These are phyloP conservation scores for Nymphalis c-album DNA, from an alignment of 2,888 invertebrate genomes.

Conservation along the genomic window DNA sequence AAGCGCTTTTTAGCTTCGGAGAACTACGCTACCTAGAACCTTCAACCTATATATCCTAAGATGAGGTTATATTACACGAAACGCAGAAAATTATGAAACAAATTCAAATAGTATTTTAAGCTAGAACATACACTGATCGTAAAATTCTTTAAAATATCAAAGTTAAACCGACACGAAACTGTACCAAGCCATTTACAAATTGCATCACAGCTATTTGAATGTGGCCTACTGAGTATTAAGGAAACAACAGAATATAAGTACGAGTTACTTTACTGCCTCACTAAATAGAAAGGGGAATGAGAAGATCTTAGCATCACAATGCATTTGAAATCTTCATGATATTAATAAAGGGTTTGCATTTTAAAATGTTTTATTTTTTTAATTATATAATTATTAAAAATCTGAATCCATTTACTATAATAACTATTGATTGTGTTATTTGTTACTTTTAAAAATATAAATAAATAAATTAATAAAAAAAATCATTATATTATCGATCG, in stretches of 20 bases:
- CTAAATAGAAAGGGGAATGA: conserved; percentile 21
- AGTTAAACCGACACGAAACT: conserved; percentile 27
- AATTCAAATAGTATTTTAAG: neutral
- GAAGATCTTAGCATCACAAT: neutral
- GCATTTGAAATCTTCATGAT: neutral
- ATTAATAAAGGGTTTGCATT: too few relatives aligned
- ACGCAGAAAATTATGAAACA: neutral
- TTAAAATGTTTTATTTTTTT: too few relatives aligned
- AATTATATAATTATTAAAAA: too few relatives aligned
- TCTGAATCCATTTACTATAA: too few relatives aligned
- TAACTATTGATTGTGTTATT: too few relatives aligned
- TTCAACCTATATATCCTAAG: too few relatives aligned
- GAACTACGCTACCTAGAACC: too few relatives aligned
- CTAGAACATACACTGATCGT: neutral
- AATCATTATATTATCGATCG: too few relatives aligned
- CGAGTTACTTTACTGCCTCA: conserved; percentile 1
- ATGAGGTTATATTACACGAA: too few relatives aligned
- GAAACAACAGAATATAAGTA: conserved; percentile 24
- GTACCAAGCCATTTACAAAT: conserved; percentile 31
- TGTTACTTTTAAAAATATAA: too few relatives aligned
- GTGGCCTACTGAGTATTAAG: conserved; percentile 37
- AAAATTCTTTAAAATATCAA: conserved; percentile 21
- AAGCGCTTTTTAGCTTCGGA: too few relatives aligned
- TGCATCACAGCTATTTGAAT: conserved; percentile 36
- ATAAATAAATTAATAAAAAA: too few relatives aligned